Evolutionary conservation across 2,113 vertebrate genomes (phyloP), one percentile per base, ranked within the genome.

Genomic region (Ciconia boyciana): DNA sequence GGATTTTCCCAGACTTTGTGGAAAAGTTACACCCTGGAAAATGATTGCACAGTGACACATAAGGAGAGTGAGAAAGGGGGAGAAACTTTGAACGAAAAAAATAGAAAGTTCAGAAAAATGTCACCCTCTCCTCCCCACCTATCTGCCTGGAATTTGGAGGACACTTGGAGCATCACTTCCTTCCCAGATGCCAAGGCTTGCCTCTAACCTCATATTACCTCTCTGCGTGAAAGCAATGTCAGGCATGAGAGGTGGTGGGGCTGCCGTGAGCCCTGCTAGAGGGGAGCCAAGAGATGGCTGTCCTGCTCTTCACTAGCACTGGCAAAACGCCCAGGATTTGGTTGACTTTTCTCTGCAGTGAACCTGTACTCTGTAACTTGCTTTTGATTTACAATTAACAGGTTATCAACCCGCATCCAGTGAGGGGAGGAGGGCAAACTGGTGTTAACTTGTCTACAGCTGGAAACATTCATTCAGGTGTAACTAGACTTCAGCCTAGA

Each of bases 201-300:
- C 44, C 31, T 66, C 75, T 83, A 70, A 7, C 6, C 1, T 0
- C 8, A 12, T 8, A 19, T 49, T 74, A 28, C 12, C 22, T 83
- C 0, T 0, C 46, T 70, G 21, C 1, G 4, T 18, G 39, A 43
- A 87, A 84, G 26, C 32, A 43, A 36, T 4, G 4, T 46, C 1
- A 7, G 48, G 17, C 0, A 0, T 10, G 13, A 64, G 70, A 62
- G 51, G n/a, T 46, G 41, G 18, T 2, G 3, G 21, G 13, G 41
- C 36, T 74, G 26, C 52, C 15, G 9, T 44, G 57, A 68, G 4
- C 28, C 41, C 46, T 81, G 36, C 28, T 2, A 2, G 43, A 18
- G 11, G 8, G 34, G 16, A 72, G 29, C 49, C 41, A n/a, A 26
- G 44, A 36, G 34, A 5, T 19, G n/a, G 8, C 58, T 74, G 21